Evolutionary conservation across 2,888 invertebrate genomes (phyloP).

Genomic region (Portevinia maculata): DNA sequence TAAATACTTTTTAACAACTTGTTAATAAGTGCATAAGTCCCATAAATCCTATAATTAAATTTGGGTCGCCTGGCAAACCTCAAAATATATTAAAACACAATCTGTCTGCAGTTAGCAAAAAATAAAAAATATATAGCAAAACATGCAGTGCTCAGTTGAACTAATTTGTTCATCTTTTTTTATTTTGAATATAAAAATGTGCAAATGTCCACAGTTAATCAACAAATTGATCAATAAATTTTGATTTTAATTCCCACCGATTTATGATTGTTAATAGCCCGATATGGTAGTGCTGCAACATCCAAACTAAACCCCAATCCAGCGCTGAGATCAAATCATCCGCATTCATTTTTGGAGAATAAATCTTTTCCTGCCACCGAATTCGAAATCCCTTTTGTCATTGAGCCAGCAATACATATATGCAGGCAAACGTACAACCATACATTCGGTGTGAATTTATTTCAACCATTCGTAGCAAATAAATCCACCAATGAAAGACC

Average conservation of each 20-base stretch:
- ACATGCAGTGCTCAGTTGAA: neutral
- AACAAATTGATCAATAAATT: constrained; percentile 74
- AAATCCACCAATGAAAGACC: constrained; percentile 82
- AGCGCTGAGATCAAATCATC: constrained; percentile 68
- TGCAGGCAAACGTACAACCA: neutral
- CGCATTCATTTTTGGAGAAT: constrained; percentile 68
- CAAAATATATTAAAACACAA: constrained; percentile 70
- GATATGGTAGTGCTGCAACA: constrained; percentile 14
- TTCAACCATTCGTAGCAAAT: constrained; percentile 78
- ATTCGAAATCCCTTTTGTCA: constrained; percentile 71
- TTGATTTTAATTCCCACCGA: constrained; percentile 74
- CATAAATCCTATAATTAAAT: constrained; percentile 38
- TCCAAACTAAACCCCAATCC: constrained; percentile 9
- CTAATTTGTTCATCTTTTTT: neutral
- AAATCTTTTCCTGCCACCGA: constrained; percentile 71
- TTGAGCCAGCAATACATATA: neutral
- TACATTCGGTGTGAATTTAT: constrained; percentile 66
- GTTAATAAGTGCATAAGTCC: constrained; percentile 10
- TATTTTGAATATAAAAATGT: constrained; percentile 68
- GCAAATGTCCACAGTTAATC: constrained; percentile 72
- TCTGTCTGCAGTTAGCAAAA: constrained; percentile 46
- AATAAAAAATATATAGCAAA: neutral
- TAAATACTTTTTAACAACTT: constrained; percentile 5
- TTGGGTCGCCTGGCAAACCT: constrained; percentile 25
- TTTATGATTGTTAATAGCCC: constrained; percentile 74